phyloP scores from a whole-genome alignment of 2,797 vertebrate species.

The Bucorvus abyssinicus region DNA sequence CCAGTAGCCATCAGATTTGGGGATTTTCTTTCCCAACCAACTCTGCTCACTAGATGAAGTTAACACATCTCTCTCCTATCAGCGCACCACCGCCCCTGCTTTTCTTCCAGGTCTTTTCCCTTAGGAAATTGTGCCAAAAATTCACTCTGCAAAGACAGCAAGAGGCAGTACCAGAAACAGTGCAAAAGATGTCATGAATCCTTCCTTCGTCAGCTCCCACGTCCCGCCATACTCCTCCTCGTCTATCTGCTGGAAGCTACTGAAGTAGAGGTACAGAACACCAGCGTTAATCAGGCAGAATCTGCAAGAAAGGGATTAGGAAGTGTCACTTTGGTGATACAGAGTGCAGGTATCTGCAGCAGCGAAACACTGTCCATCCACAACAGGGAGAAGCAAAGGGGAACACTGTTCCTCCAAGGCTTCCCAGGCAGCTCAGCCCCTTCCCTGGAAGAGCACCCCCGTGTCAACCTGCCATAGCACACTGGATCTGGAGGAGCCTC shows the following conservation, averaged over 20 bases:
- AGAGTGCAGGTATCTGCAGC: neutral
- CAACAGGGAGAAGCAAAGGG: neutral
- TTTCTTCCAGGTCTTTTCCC: neutral
- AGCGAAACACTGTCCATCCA: neutral
- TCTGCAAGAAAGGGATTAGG: constrained; percentile 68
- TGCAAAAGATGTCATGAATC: constrained; percentile 99
- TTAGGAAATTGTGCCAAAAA: neutral
- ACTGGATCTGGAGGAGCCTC: neutral
- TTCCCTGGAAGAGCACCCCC: neutral
- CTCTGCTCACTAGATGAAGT: neutral
- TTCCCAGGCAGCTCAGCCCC: neutral
- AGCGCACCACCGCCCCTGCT: neutral
- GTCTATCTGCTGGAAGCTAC: constrained; percentile 96
- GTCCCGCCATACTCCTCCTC: constrained; percentile 97
- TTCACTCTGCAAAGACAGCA: neutral
- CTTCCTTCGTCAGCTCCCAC: constrained; percentile 98
- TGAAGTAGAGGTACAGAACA: constrained; percentile 97
- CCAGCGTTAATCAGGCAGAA: constrained; percentile 99
- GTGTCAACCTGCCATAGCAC: neutral
- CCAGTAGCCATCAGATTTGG: neutral
- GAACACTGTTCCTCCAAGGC: rapidly evolving
- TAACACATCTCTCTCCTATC: neutral
- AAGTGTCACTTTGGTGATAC: neutral
- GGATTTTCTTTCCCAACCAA: neutral
- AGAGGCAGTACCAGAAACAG: constrained; percentile 89